These are phyloP conservation scores for Hippocampus barbouri DNA, from an alignment of 2,113 vertebrate genomes.

Conservation along the genomic window DNA sequence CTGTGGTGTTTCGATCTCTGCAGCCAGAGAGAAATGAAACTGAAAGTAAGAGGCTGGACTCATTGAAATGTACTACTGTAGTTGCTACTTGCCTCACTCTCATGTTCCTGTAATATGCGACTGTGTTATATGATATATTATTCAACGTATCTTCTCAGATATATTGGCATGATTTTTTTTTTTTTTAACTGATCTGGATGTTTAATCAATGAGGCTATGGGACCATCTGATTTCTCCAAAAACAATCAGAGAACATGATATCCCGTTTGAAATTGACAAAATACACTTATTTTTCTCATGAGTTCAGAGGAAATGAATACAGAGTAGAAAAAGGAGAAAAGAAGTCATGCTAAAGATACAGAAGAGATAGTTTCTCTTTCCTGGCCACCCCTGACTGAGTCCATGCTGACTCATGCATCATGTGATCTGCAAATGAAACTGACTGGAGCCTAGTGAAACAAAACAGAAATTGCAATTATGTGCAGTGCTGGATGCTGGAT, in stretches of 20 bases:
- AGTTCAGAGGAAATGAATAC: not conserved
- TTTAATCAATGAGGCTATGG: no score
- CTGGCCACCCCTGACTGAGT: conserved; percentile 24
- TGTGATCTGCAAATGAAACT: conserved; percentile 8
- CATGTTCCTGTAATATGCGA: conserved; percentile 32
- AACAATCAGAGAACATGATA: not conserved
- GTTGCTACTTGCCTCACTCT: conserved; percentile 9
- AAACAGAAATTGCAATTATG: not conserved
- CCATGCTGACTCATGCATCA: conserved; percentile 12
- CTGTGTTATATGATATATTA: not conserved
- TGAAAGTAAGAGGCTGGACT: conserved; percentile 39
- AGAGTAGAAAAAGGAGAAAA: not conserved
- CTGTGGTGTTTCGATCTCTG: conserved; percentile 15
- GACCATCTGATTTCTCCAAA: no score
- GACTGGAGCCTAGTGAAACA: not conserved
- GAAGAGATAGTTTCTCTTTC: conserved; percentile 57
- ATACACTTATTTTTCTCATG: not conserved
- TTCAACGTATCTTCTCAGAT: not conserved
- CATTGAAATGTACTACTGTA: not conserved
- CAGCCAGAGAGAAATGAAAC: conserved; percentile 49
- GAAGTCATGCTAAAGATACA: not conserved
- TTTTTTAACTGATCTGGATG: no score
- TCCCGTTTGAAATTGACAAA: no score
- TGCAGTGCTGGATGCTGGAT: not conserved
- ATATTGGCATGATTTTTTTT: not conserved